Conservation (phyloP, 2,113 vertebrate genomes). For the Aleadryas rufinucha region DNA sequence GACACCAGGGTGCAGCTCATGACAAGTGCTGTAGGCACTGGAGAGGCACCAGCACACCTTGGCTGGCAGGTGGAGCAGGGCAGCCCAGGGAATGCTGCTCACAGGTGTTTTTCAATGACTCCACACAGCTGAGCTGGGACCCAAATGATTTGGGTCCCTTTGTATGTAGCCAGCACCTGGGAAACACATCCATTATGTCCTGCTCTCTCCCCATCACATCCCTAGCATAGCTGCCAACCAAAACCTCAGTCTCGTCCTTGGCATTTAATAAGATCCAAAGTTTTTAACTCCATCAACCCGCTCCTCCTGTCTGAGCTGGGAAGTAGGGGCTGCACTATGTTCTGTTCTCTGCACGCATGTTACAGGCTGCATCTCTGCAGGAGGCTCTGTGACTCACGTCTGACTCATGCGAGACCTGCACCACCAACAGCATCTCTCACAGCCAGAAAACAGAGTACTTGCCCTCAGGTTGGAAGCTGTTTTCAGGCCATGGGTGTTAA, state of each 20-base stretch:
- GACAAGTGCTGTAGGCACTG: fast-evolving
- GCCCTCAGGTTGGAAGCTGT: neutral
- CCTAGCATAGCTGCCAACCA: neutral
- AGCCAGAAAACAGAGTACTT: neutral
- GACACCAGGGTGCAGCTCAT: neutral
- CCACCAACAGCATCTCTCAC: neutral
- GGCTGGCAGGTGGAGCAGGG: neutral
- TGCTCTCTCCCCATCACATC: neutral
- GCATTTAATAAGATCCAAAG: neutral
- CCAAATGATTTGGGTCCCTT: fast-evolving
- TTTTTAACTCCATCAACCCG: neutral
- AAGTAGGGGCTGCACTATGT: fast-evolving
- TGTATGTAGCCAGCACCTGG: neutral
- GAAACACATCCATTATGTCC: neutral
- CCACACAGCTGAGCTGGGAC: neutral
- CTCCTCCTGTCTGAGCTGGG: neutral
- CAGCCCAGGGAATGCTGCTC: neutral
- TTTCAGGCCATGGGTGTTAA: neutral
- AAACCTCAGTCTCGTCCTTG: neutral
- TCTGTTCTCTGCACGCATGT: neutral
- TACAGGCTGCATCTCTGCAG: neutral
- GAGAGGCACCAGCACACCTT: neutral
- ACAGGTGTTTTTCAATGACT: neutral
- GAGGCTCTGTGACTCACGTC: neutral
- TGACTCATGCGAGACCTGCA: neutral